Evolutionary conservation across 2,797 vertebrate species (phyloP).

Genomic region (Amblyraja radiata): DNA sequence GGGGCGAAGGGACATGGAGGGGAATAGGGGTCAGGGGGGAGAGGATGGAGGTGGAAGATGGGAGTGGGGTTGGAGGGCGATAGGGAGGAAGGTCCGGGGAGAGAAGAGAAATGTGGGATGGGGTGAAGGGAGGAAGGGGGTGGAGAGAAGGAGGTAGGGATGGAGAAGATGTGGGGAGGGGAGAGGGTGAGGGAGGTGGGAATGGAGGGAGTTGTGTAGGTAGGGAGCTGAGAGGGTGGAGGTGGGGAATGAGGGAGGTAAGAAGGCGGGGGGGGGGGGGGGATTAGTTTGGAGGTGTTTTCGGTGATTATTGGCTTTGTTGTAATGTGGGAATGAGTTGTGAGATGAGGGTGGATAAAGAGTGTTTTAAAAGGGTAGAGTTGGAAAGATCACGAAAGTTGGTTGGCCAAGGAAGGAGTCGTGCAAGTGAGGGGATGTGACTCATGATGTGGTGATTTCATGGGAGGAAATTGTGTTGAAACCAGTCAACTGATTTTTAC

Average conservation of each 20-base stretch:
- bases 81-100: background rate
- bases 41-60: no score
- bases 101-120: background rate
- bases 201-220: background rate
- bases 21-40: fast-evolving
- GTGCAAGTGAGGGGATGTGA: background rate
- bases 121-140: background rate
- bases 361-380: no score
- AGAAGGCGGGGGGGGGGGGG: no score
- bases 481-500: background rate
- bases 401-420: background rate
- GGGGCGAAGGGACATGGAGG: no score
- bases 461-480: background rate
- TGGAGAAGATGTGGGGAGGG: no score
- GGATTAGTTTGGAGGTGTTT: no score
- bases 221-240: no score
- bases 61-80: no score
- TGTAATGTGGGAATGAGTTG: background rate
- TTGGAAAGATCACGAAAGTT: no score
- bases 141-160: background rate
- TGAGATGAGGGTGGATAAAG: background rate
- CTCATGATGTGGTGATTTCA: background rate
- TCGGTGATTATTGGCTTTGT: background rate
- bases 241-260: background rate
- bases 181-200: no score